Evolutionary conservation across 2,888 invertebrate species (phyloP).

Genomic region (Melieria picta): DNA sequence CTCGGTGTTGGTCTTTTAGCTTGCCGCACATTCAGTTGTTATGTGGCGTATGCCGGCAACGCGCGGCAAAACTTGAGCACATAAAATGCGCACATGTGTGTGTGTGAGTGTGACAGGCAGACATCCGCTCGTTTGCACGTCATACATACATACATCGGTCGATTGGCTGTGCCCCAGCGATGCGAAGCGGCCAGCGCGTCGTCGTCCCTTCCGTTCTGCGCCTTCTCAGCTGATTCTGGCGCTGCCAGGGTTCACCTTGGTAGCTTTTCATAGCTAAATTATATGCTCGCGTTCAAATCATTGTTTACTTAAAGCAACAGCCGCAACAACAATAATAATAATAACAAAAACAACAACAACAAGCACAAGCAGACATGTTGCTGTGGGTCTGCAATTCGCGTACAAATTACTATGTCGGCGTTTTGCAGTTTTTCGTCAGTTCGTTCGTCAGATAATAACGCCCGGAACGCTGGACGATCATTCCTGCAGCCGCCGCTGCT

Average conservation of each 20-base stretch:
- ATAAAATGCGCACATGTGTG: constrained; percentile 12
- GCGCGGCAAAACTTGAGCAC: constrained; percentile 26
- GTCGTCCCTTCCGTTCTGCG: background rate
- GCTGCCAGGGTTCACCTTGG: background rate
- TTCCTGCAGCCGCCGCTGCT: too few species aligned
- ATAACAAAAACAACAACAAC: too few species aligned
- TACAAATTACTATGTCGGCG: constrained; percentile 50
- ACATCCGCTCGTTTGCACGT: background rate
- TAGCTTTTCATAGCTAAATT: constrained; percentile 41
- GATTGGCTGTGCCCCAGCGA: background rate
- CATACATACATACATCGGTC: background rate
- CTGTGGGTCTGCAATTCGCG: constrained; percentile 38
- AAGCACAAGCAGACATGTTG: background rate
- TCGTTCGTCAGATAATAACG: constrained; percentile 43
- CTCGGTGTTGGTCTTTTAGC: constrained; percentile 3
- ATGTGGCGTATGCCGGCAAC: background rate
- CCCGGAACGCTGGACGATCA: background rate
- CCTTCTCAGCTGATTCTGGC: background rate
- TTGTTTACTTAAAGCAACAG: constrained; percentile 45
- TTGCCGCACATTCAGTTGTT: background rate
- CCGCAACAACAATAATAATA: constrained; percentile 20
- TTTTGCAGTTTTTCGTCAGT: constrained; percentile 49
- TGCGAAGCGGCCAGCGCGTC: background rate
- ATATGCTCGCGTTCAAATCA: constrained; percentile 46
- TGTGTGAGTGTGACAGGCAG: background rate